These are phyloP conservation scores for Macrosteles quadrilineatus DNA, from an alignment of 1,140 invertebrate species.

Conservation along the genomic window DNA sequence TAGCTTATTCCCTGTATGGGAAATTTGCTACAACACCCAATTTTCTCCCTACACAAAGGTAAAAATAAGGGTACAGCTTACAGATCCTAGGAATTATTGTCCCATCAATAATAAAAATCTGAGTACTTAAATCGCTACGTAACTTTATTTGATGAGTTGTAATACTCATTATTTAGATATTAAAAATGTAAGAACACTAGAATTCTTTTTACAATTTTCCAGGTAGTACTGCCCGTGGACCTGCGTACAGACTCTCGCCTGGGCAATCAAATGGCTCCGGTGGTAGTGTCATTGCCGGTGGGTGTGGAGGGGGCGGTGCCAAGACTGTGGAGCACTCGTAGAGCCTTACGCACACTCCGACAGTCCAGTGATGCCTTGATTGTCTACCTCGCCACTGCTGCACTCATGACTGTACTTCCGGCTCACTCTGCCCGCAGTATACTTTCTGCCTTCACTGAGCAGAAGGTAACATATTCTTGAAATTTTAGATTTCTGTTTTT, in stretches of 20 bases:
- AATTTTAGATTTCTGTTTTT: too few species aligned
- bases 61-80: too few species aligned
- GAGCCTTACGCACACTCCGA: slow-evolving; percentile 45
- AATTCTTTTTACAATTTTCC: too few species aligned
- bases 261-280: slow-evolving; percentile 52
- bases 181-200: too few species aligned
- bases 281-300: slow-evolving; percentile 54
- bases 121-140: too few species aligned
- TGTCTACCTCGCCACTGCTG: slow-evolving; percentile 54
- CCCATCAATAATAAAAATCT: too few species aligned
- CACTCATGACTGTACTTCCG: slow-evolving; percentile 48
- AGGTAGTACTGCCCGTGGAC: slow-evolving; percentile 54
- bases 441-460: slow-evolving; percentile 36
- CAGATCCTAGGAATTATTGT: too few species aligned
- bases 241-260: slow-evolving; percentile 47
- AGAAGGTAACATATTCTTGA: slow-evolving; percentile 32
- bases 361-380: slow-evolving; percentile 55
- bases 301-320: slow-evolving; percentile 61
- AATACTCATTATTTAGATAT: too few species aligned
- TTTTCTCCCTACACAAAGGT: too few species aligned
- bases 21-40: too few species aligned
- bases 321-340: slow-evolving; percentile 59
- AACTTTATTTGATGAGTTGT: too few species aligned
- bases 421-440: slow-evolving; percentile 41
- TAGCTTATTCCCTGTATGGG: too few species aligned